phyloP scores from a whole-genome alignment of 1,140 invertebrate species.

The Microplitis demolitor region DNA sequence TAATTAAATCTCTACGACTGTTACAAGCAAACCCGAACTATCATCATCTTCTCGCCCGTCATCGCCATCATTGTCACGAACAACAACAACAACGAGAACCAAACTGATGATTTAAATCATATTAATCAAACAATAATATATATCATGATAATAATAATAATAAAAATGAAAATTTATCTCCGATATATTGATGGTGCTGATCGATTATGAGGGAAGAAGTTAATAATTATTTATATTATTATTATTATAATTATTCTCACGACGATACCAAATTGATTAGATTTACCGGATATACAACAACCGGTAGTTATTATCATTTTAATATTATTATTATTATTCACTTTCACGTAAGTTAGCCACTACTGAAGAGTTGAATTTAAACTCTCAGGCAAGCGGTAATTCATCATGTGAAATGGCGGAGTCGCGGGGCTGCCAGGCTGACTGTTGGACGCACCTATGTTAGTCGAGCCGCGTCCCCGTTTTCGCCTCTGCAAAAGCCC shows the following conservation, averaged over 20 bases:
- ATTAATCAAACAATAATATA: too few relatives aligned
- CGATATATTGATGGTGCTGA: too few relatives aligned
- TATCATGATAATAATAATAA: too few relatives aligned
- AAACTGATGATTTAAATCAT: too few relatives aligned
- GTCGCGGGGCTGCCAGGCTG: slow-evolving; percentile 65
- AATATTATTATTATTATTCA: slow-evolving; percentile 29
- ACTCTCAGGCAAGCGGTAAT: slow-evolving; percentile 70
- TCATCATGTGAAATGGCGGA: slow-evolving; percentile 75
- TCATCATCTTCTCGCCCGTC: too few relatives aligned
- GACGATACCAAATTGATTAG: neutral
- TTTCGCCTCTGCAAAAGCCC: slow-evolving; percentile 77
- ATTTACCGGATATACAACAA: slow-evolving; percentile 6
- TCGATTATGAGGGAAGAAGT: neutral
- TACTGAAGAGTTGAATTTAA: slow-evolving; percentile 62
- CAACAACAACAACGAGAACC: too few relatives aligned
- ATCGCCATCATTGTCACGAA: too few relatives aligned
- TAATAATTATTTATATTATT: neutral
- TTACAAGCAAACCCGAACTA: too few relatives aligned
- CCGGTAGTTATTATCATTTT: neutral
- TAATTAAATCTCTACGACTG: too few relatives aligned
- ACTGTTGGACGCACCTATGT: slow-evolving; percentile 49
- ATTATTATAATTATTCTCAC: neutral
- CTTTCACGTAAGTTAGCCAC: slow-evolving; percentile 35
- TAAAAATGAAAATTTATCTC: too few relatives aligned
- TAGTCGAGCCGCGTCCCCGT: slow-evolving; percentile 65